A percentile compares a stretch with the other conserved stretches of the same genome.
phyloP scores from a whole-genome alignment of 2,797 vertebrate species.

The Eremophila alpestris region DNA sequence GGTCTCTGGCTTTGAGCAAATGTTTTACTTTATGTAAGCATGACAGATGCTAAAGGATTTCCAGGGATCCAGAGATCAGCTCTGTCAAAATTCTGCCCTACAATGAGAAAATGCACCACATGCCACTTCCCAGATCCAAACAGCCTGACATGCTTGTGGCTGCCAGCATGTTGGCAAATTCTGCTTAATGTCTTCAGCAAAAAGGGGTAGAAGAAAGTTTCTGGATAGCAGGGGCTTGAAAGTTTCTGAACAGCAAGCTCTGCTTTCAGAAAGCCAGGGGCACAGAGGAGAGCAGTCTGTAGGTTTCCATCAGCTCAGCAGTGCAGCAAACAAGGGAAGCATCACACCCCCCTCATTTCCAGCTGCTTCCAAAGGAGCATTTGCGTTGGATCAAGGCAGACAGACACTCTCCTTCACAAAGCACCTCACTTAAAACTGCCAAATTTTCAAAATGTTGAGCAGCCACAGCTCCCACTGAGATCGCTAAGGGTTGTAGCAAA shows the following conservation, averaged over 20 bases:
- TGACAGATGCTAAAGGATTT: slow-evolving; percentile 35
- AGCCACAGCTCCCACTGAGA: neutral
- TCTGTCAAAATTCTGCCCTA: neutral
- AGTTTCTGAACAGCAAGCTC: neutral
- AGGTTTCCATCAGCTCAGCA: neutral
- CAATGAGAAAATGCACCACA: fast-evolving
- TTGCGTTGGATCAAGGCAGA: neutral
- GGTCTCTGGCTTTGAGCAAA: neutral
- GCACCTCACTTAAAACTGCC: neutral
- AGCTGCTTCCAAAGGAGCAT: neutral
- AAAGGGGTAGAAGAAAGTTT: neutral
- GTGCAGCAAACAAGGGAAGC: neutral
- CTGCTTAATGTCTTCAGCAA: neutral
- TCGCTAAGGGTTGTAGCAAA: neutral
- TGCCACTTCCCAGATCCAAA: neutral
- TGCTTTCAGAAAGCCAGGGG: neutral
- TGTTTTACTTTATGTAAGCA: neutral
- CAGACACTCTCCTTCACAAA: neutral
- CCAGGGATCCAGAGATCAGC: neutral
- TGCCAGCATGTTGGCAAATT: neutral
- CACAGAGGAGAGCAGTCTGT: neutral
- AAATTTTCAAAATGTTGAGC: neutral
- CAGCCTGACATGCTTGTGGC: neutral
- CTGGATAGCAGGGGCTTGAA: neutral
- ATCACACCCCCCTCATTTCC: neutral